Evolutionary conservation across 2,797 vertebrate genomes (phyloP), one percentile per base, ranked within the genome.

Genomic region (Pampus argenteus): DNA sequence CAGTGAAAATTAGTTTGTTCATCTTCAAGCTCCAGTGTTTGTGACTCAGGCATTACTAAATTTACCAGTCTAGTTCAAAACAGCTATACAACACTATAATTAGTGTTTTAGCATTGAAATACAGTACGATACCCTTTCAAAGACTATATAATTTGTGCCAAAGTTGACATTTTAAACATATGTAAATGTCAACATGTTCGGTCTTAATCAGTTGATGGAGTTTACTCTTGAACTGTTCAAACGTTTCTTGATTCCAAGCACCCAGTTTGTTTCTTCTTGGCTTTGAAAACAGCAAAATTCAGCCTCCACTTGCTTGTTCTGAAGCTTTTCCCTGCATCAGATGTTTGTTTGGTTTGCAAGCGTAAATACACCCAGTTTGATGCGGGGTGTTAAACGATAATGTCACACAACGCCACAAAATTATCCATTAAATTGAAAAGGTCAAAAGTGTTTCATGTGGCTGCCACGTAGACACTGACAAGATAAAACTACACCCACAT

Each of bases 361-460:
- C 47, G 38, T 52, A 44, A 54, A 49, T n/a, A 54, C 15, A 17
- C 25, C 66, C 26, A 10, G 14, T 48, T 82, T 75, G 45, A 56
- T 57, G 13, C 18, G 42, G 5, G 17, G 23, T 44, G 34, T 34
- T 25, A 48, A 57, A 60, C 47, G 64, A 44, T 64, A 52, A 78
- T 68, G 52, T 52, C 23, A 57, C 9, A 54, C 26, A 31, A 67
- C 58, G 58, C 58, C 71, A 5, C 10, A 40, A 23, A 44, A 55
- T 58, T 13, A 13, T 55, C 49, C 47, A 68, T 78, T 69, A 70
- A 56, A 82, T 3, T 38, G 17, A 59, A 88, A 88, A 87, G 84
- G 79, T 86, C 71, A 88, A 34, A 71, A 50, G n/a, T 20, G 54
- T 66, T 23, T 71, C 17, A 50, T 28, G n/a, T 4, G 10, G 44